These are phyloP conservation scores for Rhynchopsitta pachyrhyncha DNA, from an alignment of 2,113 vertebrate genomes.

Conservation along the genomic window DNA sequence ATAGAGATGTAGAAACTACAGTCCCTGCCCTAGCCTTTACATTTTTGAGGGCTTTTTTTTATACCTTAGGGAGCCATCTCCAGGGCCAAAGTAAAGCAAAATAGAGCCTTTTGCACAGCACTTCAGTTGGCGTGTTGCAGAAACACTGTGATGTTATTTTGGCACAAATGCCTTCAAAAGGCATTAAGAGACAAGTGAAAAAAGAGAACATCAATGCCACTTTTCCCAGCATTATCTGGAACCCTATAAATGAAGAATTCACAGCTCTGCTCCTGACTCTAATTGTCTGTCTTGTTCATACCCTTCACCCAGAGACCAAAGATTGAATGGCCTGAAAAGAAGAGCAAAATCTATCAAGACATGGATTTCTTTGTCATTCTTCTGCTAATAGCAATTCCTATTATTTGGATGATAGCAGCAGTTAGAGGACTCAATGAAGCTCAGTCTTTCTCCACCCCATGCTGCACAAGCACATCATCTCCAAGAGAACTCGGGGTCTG, in stretches of 20 bases:
- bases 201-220: neutral
- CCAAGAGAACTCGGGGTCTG: constrained; percentile 18
- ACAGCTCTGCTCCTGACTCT: constrained; percentile 29
- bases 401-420: constrained; percentile 20
- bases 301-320: constrained; percentile 51
- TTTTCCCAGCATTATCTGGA: constrained; percentile 9
- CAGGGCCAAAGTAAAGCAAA: constrained; percentile 20
- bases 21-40: neutral
- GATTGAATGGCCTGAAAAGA: constrained; percentile 50
- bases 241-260: constrained; percentile 32
- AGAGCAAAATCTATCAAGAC: constrained; percentile 49
- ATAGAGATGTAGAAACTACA: neutral
- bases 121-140: neutral
- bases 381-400: constrained; percentile 14
- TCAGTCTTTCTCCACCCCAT: neutral
- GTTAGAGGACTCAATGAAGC: neutral
- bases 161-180: constrained; percentile 21
- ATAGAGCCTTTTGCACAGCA: neutral
- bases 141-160: neutral
- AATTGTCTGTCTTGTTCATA: constrained; percentile 45
- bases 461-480: neutral
- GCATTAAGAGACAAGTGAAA: constrained; percentile 24
- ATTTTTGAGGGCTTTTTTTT: neutral
- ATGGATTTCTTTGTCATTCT: constrained; percentile 22
- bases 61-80: neutral